These are phyloP conservation scores for Oncopeltus fasciatus DNA, from an alignment of 1,140 invertebrate genomes.

Conservation along the genomic window DNA sequence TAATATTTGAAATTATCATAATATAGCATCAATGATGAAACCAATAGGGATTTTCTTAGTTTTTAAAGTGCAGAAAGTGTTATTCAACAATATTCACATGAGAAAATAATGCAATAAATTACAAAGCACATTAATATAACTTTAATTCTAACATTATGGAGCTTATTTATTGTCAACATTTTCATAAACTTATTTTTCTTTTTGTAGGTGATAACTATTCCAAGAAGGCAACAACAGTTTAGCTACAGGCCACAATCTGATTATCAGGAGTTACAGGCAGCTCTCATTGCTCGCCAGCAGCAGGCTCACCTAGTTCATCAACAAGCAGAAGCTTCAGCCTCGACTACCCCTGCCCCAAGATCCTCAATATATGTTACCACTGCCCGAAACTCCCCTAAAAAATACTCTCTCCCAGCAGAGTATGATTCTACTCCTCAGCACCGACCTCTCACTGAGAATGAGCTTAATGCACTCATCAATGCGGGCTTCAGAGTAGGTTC, in stretches of 20 bases:
- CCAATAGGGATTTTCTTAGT: no score
- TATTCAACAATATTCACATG: no score
- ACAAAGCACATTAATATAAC: no score
- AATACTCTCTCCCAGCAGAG: not conserved
- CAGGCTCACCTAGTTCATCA: constrained; percentile 5
- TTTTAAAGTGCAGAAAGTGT: no score
- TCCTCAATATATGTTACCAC: constrained; percentile 14
- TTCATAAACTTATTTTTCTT: no score
- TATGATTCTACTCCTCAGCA: constrained; percentile 13
- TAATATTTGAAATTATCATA: no score
- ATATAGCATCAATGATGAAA: no score
- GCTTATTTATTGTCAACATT: no score
- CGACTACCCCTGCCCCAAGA: constrained; percentile 13
- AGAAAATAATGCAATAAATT: no score
- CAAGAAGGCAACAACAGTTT: constrained; percentile 2
- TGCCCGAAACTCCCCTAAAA: not conserved
- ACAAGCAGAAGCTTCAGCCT: constrained; percentile 7
- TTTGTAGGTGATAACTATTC: constrained; percentile 9
- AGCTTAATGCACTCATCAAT: constrained; percentile 30
- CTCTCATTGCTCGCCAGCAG: not conserved
- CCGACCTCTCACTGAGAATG: constrained; percentile 28
- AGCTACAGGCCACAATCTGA: constrained; percentile 13
- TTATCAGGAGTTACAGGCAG: not conserved
- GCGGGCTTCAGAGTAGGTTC: constrained; percentile 32
- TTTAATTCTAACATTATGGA: no score